A percentile compares a stretch with the other conserved stretches of the same genome.
Evolutionary conservation across 2,888 invertebrate genomes (phyloP).

Genomic region (Macrophya alboannulata): DNA sequence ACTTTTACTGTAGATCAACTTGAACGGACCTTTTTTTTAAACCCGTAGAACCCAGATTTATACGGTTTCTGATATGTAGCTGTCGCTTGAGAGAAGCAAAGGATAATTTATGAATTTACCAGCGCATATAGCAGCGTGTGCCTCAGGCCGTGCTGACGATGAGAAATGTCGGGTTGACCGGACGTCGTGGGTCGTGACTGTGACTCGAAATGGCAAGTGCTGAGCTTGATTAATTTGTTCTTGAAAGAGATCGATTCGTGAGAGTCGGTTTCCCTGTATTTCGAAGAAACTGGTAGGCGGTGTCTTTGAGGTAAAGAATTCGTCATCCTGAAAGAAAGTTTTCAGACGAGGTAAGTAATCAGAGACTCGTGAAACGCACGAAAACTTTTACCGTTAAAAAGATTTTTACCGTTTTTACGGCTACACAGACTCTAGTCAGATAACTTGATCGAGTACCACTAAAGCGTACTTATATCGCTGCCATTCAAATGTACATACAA

Average conservation of each 20-base stretch:
- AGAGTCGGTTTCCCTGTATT: not conserved
- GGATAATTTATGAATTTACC: constrained; percentile 31
- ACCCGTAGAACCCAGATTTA: not conserved
- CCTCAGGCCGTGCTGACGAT: constrained; percentile 15
- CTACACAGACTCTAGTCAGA: not conserved
- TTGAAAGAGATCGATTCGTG: constrained; percentile 24
- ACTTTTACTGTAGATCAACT: not conserved
- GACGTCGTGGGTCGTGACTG: constrained; percentile 13
- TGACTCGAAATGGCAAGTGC: constrained; percentile 33
- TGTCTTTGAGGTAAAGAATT: not conserved
- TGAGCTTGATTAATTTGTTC: constrained; percentile 40
- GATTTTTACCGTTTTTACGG: not conserved
- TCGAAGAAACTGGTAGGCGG: not conserved
- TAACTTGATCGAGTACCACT: not conserved
- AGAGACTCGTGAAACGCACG: constrained; percentile 3
- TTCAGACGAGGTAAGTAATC: not conserved
- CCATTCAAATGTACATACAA: not conserved
- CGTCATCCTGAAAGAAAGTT: not conserved
- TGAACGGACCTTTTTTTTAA: not conserved
- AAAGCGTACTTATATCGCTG: not conserved
- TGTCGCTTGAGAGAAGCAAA: not conserved
- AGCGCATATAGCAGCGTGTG: constrained; percentile 1
- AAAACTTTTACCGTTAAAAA: not conserved
- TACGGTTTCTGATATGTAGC: constrained; percentile 3
- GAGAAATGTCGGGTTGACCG: constrained; percentile 27